A percentile compares a stretch with the other conserved stretches of the same genome.
phyloP scores from a whole-genome alignment of 1,140 invertebrate genomes.

The Ceratosolen fusciceps region DNA sequence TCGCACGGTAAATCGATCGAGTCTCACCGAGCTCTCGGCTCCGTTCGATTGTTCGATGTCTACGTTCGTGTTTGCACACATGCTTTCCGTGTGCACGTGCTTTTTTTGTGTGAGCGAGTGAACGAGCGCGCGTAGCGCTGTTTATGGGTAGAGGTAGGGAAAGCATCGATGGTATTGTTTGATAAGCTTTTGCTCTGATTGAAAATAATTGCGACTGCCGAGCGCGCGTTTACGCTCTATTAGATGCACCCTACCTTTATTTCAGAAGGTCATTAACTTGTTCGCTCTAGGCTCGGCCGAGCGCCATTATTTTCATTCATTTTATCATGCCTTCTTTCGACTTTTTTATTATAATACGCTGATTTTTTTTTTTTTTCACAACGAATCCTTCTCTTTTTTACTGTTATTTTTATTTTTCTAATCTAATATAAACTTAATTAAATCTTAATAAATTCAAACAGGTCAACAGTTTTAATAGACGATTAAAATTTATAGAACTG shows the following conservation, averaged over 20 bases:
- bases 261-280: slow-evolving; percentile 1
- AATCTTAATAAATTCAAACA: too few relatives aligned
- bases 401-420: background rate
- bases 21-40: background rate
- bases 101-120: too few relatives aligned
- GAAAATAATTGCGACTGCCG: slow-evolving; percentile 32
- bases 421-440: background rate
- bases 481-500: background rate
- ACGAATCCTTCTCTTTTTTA: too few relatives aligned
- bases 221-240: background rate
- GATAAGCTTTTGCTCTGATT: slow-evolving; percentile 20
- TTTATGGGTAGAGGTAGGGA: background rate
- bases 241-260: slow-evolving; percentile 17
- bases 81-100: too few relatives aligned
- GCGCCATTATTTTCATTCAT: background rate
- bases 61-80: background rate
- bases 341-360: background rate
- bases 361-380: background rate
- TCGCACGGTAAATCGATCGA: background rate
- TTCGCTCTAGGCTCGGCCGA: background rate
- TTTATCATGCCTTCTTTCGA: too few relatives aligned
- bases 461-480: background rate
- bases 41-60: background rate
- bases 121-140: background rate
- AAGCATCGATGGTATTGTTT: background rate